These are phyloP conservation scores for Hemiscyllium ocellatum DNA, from an alignment of 2,113 vertebrate species.

Conservation along the genomic window DNA sequence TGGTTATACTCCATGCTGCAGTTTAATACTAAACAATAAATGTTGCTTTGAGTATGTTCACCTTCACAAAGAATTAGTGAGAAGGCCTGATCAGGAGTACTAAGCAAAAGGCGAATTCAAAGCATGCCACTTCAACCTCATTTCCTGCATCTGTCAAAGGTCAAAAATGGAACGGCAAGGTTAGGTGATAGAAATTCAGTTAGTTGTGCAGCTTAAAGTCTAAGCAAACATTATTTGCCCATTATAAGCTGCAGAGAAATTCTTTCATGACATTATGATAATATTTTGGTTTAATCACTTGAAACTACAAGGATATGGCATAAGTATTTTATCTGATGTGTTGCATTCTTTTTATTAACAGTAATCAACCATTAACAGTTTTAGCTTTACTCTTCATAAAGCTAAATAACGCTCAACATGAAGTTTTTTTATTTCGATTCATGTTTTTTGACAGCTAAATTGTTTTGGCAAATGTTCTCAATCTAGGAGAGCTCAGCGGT, in stretches of 20 bases:
- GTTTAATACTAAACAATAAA: neutral
- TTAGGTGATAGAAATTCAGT: conserved; percentile 13
- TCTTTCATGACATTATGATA: conserved; percentile 27
- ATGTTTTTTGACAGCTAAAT: neutral
- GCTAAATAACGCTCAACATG: neutral
- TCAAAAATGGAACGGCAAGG: conserved; percentile 11
- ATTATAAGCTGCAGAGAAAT: conserved; percentile 28
- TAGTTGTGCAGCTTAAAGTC: neutral
- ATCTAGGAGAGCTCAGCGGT: neutral
- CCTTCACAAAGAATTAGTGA: neutral
- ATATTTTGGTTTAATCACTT: conserved; percentile 37
- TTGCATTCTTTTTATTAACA: neutral
- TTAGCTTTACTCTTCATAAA: neutral
- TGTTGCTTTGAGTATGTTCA: neutral
- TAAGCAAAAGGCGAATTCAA: conserved; percentile 21
- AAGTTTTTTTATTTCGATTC: neutral
- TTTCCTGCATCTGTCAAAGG: conserved; percentile 22
- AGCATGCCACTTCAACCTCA: conserved; percentile 24
- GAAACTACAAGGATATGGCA: conserved; percentile 14
- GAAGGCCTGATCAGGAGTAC: neutral
- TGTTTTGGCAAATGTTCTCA: neutral
- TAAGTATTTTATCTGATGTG: conserved; percentile 35
- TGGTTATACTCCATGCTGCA: neutral
- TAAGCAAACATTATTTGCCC: conserved; percentile 26
- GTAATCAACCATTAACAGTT: neutral